Base-by-base conservation (phyloP, 2,797 vertebrate species). In the Typhlichthys eigenmanni region DNA sequence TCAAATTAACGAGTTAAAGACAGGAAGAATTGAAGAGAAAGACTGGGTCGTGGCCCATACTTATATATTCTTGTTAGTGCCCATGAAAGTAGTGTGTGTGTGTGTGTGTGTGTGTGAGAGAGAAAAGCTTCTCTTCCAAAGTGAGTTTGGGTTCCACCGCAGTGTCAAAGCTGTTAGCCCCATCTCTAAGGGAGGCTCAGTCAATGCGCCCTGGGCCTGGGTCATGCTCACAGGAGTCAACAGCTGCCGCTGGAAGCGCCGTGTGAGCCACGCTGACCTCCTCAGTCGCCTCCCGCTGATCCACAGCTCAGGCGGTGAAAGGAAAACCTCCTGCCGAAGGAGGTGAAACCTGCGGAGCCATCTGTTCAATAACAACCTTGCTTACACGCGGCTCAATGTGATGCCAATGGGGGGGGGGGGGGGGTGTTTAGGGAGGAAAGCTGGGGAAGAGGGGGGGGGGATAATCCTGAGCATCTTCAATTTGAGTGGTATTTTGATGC, bases 291-390 rank as follows among this genome's bases (percentile, higher is more conserved):
- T 74, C 68, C 47, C 77, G 11, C 48, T 68, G 75, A 69, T 77
- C 55, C 58, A 60, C 69, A 74, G 24, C 24, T 24, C 24, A 24
- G 24, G 24, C 24, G 3, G 24, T 24, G 24, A 24, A 24, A 24
- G 24, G 24, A 24, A 24, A 63, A 69, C 67, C 70, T 76, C 55
- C 62, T 79, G 75, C 59, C 73, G 71, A 51, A 24, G 19, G 62
- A 76, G 60, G 43, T 47, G 62, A 68, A 68, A 61, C 62, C 76
- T 66, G 74, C 71, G 80, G 76, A 60, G 62, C 56, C 53, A 1
- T n/a, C 0, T 5, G 58, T 69, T 59, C 71, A 63, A 62, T 43
- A 48, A 47, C 46, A 58, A 76, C 66, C 58, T 64, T 47, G 55
- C 62, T 69, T 66, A 66, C 75, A 76, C 78, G 43, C 5, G 7